These are phyloP conservation scores for Saccostrea echinata DNA, from an alignment of 1,140 invertebrate genomes.

Conservation along the genomic window DNA sequence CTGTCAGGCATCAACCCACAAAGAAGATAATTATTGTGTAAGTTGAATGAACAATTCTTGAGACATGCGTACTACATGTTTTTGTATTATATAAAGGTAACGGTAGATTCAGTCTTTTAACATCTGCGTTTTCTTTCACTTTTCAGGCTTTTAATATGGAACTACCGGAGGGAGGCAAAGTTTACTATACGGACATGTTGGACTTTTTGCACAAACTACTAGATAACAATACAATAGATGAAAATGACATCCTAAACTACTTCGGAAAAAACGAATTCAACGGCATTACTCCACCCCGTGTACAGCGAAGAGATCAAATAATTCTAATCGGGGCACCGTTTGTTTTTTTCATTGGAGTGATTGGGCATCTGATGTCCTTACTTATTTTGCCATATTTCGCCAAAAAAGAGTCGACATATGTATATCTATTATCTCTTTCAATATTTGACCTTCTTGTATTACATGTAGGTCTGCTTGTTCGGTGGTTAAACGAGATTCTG, in stretches of 20 bases:
- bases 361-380: not conserved
- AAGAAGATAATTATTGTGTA: no score
- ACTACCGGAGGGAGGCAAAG: not conserved
- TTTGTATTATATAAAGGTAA: no score
- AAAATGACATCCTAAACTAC: not conserved
- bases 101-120: no score
- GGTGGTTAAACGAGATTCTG: not conserved
- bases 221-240: not conserved
- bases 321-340: not conserved
- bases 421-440: not conserved
- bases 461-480: not conserved
- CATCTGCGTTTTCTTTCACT: not conserved
- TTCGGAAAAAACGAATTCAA: not conserved
- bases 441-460: slow-evolving; percentile 10
- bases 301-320: not conserved
- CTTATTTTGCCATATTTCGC: slow-evolving; percentile 17
- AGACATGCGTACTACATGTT: no score
- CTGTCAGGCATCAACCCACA: no score
- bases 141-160: not conserved
- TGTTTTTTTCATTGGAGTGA: not conserved
- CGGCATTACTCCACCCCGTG: not conserved
- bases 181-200: not conserved
- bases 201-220: not conserved
- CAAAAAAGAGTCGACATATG: not conserved
- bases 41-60: no score